Conservation (phyloP, 2,797 vertebrate genomes). For the Pyrocephalus nanus region DNA sequence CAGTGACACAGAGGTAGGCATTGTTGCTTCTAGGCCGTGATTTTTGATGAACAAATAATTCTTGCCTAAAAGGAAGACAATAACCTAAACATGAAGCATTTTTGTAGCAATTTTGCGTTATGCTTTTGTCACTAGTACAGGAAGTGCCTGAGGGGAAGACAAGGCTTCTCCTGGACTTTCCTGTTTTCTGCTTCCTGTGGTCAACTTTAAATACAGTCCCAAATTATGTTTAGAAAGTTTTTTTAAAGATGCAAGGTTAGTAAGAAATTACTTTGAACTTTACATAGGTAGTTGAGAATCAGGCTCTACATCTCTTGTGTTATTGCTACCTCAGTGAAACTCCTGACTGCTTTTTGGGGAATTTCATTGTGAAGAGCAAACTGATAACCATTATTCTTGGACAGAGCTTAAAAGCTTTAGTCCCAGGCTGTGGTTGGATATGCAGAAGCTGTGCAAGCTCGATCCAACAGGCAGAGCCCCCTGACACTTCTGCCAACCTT, state of each 20-base stretch:
- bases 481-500: fast-evolving
- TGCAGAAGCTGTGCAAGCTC: not conserved
- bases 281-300: not conserved
- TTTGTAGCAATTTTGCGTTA: slow-evolving; percentile 4
- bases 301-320: not conserved
- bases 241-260: not conserved
- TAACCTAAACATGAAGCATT: not conserved
- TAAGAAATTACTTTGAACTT: slow-evolving; percentile 5
- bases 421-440: not conserved
- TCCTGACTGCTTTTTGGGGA: not conserved
- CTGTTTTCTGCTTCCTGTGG: not conserved
- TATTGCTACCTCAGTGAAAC: not conserved
- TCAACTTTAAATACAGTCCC: slow-evolving; percentile 12
- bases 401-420: not conserved
- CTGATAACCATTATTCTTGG: not conserved
- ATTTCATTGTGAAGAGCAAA: not conserved
- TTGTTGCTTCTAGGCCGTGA: not conserved
- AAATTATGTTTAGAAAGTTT: not conserved
- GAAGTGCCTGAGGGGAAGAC: slow-evolving; percentile 15
- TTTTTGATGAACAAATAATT: not conserved
- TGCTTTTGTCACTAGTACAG: slow-evolving; percentile 10
- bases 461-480: not conserved
- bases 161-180: slow-evolving; percentile 1
- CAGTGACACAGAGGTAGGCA: not conserved
- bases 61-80: not conserved